phyloP scores from a whole-genome alignment of 2,113 vertebrate genomes.

The Lagenorhynchus albirostris region DNA sequence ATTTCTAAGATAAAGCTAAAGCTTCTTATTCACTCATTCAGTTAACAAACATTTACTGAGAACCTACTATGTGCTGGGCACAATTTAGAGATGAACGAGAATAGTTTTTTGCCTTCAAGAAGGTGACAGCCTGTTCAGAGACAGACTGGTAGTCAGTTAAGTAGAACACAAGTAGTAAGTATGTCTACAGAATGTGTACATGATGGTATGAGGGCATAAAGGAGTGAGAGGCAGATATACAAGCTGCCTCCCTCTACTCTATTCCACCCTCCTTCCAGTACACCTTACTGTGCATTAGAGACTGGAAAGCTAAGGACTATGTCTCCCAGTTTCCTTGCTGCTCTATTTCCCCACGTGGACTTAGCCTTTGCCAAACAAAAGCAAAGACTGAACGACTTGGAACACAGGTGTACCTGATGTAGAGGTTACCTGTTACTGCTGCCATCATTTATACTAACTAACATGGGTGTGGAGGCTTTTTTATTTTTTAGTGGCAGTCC shows the following conservation, averaged over 20 bases:
- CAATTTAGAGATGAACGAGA: background rate
- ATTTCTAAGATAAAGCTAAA: background rate
- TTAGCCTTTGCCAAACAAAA: background rate
- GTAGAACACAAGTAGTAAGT: background rate
- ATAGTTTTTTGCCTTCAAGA: background rate
- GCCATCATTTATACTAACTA: background rate
- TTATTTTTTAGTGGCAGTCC: background rate
- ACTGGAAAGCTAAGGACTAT: background rate
- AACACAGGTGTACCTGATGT: background rate
- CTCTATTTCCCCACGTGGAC: background rate
- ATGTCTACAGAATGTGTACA: background rate
- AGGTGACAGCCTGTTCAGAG: background rate
- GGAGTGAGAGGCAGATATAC: background rate
- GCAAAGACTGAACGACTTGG: background rate
- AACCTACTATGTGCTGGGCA: background rate
- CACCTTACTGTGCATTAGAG: background rate
- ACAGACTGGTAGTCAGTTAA: background rate
- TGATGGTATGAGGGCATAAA: background rate
- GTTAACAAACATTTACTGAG: background rate
- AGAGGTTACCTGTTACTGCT: background rate
- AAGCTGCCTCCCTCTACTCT: background rate
- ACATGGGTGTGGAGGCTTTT: background rate
- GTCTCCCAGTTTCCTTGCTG: background rate
- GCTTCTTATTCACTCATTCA: background rate
- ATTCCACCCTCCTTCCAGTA: background rate